Evolutionary conservation across 2,113 vertebrate species (phyloP).

Genomic region (human): DNA sequence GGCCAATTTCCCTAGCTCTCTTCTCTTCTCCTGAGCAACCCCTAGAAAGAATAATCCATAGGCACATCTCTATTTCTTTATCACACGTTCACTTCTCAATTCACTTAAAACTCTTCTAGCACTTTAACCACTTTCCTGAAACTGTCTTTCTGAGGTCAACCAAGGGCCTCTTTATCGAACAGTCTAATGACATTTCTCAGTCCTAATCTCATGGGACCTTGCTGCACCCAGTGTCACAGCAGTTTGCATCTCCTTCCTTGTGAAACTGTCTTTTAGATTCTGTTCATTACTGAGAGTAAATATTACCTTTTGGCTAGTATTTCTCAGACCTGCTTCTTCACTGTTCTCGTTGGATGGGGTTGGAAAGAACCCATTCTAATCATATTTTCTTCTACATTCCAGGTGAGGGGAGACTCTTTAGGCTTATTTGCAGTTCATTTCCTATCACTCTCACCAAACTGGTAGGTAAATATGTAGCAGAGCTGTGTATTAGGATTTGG

Average conservation of each 20-base stretch:
- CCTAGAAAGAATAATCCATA: not conserved
- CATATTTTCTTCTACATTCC: not conserved
- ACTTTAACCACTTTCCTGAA: not conserved
- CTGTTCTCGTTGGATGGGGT: not conserved
- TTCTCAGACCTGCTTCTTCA: not conserved
- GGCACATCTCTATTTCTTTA: not conserved
- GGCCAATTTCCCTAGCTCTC: not conserved
- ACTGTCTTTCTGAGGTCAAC: not conserved
- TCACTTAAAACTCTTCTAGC: not conserved
- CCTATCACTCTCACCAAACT: not conserved
- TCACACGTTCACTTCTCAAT: not conserved
- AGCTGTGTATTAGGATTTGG: not conserved
- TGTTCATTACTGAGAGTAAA: not conserved
- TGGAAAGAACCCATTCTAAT: not conserved
- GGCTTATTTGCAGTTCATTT: not conserved
- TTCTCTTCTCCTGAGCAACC: not conserved
- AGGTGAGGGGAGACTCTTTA: not conserved
- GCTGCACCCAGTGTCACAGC: not conserved
- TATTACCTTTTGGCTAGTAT: not conserved
- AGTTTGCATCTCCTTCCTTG: not conserved
- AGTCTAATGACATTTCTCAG: not conserved
- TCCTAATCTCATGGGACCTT: not conserved
- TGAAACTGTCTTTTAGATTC: not conserved
- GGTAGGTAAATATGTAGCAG: not conserved
- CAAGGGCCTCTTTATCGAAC: not conserved